Evolutionary conservation across 2,797 vertebrate species (phyloP).

Genomic region (Picus viridis): DNA sequence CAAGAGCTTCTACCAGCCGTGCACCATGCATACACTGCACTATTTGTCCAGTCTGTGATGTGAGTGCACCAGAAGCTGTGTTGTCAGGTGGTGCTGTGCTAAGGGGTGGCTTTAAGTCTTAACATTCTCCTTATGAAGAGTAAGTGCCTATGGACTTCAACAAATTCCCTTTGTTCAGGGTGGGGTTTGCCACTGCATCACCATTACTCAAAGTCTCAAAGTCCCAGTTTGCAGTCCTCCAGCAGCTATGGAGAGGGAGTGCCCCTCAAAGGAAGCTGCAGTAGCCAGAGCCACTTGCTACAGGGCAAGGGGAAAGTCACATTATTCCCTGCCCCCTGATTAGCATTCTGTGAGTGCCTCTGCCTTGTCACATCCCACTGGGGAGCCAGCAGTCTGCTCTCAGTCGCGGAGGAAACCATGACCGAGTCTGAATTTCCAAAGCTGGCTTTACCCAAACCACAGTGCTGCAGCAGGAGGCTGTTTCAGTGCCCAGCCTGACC

Average conservation of each 20-base stretch:
- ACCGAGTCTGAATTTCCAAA: not conserved
- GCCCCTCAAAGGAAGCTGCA: conserved; percentile 14
- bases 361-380: not conserved
- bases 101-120: conserved; percentile 17
- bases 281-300: conserved; percentile 24
- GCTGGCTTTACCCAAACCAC: not conserved
- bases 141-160: conserved; percentile 42
- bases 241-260: not conserved
- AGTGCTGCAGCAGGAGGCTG: not conserved
- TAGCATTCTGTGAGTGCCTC: conserved; percentile 33
- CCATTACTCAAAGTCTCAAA: conserved; percentile 28
- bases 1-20: not conserved
- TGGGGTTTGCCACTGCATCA: not conserved
- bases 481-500: not conserved
- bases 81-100: not conserved
- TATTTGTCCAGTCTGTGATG: not conserved
- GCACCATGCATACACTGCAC: fast-evolving
- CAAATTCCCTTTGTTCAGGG: not conserved
- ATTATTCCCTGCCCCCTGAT: not conserved
- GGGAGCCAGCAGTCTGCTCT: not conserved
- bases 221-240: not conserved
- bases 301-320: not conserved
- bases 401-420: not conserved
- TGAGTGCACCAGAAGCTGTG: not conserved
- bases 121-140: not conserved